These are phyloP conservation scores for Syndactyla subalaris DNA, from an alignment of 2,797 vertebrate species.

Conservation along the genomic window DNA sequence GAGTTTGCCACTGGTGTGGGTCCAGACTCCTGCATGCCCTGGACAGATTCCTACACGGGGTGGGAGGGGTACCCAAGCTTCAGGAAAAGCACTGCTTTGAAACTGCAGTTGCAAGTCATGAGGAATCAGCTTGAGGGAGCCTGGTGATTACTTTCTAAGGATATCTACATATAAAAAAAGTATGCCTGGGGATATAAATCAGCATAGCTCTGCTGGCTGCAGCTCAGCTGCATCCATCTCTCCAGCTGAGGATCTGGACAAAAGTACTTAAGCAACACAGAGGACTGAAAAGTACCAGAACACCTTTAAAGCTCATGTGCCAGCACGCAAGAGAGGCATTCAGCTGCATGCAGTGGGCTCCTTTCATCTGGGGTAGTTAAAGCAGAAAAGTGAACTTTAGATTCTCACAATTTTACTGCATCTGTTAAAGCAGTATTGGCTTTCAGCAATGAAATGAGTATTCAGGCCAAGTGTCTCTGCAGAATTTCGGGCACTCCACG, in stretches of 20 bases:
- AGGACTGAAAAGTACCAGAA: slow-evolving; percentile 58
- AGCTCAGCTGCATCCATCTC: not conserved
- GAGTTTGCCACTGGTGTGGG: not conserved
- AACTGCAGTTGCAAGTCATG: slow-evolving; percentile 15
- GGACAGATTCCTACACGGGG: not conserved
- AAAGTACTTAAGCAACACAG: not conserved
- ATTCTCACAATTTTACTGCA: slow-evolving; percentile 64
- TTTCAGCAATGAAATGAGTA: slow-evolving; percentile 56
- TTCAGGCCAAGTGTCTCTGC: slow-evolving; percentile 62
- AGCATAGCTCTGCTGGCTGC: slow-evolving; percentile 37
- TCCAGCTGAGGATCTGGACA: slow-evolving; percentile 35
- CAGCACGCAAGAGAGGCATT: not conserved
- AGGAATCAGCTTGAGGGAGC: slow-evolving; percentile 61
- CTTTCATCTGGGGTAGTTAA: slow-evolving; percentile 56
- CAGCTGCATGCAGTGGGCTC: not conserved
- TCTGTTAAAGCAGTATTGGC: slow-evolving; percentile 67
- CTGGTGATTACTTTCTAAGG: slow-evolving; percentile 44
- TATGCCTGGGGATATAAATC: slow-evolving; percentile 19
- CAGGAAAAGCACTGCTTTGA: not conserved
- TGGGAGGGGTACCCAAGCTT: not conserved
- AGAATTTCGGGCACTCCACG: slow-evolving; percentile 54
- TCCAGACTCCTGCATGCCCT: not conserved
- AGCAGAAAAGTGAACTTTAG: slow-evolving; percentile 44
- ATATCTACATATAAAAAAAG: not conserved
- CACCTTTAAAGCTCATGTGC: slow-evolving; percentile 53